These are phyloP conservation scores for Choristoneura fumiferana DNA, from an alignment of 1,140 invertebrate species.

Conservation along the genomic window DNA sequence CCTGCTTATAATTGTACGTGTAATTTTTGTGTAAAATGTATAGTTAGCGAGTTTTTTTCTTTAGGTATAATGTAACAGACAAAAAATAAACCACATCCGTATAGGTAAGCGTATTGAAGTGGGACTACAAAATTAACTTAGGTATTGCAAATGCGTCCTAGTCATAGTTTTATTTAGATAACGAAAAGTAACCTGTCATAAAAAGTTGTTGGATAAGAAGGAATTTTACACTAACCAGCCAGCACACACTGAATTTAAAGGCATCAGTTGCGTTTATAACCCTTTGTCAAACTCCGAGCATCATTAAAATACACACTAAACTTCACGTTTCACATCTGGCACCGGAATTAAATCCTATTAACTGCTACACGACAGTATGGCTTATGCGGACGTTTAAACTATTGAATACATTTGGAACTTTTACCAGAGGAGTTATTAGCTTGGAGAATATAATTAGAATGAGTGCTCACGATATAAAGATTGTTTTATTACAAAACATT, in stretches of 20 bases:
- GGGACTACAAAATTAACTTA: too few species aligned
- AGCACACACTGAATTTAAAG: neutral
- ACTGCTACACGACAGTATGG: constrained; percentile 1
- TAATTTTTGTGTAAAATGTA: too few species aligned
- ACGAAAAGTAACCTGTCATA: too few species aligned
- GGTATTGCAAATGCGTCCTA: too few species aligned
- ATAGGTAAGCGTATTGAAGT: too few species aligned
- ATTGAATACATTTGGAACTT: constrained; percentile 11
- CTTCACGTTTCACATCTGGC: constrained; percentile 7
- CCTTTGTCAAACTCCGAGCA: neutral
- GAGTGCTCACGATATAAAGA: neutral
- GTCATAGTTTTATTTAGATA: too few species aligned
- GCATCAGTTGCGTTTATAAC: constrained; percentile 2
- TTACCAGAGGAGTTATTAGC: constrained; percentile 11
- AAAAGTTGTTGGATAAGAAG: too few species aligned
- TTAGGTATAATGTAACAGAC: too few species aligned
- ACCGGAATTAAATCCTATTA: neutral
- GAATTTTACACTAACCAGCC: neutral
- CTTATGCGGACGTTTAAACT: constrained; percentile 4
- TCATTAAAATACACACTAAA: constrained; percentile 13
- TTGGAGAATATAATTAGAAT: neutral
- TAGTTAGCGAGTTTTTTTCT: too few species aligned
- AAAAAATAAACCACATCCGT: too few species aligned
- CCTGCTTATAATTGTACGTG: too few species aligned
- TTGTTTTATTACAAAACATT: neutral